A percentile compares a stretch with the other conserved stretches of the same genome.
Conservation (phyloP, 2,888 invertebrate genomes). For the Liodrosophila aerea region DNA sequence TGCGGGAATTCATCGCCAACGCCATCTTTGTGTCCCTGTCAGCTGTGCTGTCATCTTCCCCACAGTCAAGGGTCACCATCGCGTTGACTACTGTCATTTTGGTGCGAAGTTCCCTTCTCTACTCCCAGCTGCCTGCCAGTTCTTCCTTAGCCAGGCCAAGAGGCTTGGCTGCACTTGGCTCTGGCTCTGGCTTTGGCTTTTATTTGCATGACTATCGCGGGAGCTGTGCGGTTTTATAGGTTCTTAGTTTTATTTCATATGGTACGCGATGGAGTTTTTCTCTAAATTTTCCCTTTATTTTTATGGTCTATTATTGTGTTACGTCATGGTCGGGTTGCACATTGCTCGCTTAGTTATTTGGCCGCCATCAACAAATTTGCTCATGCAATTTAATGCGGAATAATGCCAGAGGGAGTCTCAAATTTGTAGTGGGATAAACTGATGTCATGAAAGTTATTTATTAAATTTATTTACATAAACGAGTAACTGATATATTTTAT, state of each 20-base stretch:
- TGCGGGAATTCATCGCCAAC: slow-evolving; percentile 54
- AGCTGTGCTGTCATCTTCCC: slow-evolving; percentile 38
- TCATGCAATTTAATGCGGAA: slow-evolving; percentile 20
- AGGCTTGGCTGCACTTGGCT: background rate
- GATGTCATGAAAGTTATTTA: no score
- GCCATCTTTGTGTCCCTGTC: slow-evolving; percentile 33
- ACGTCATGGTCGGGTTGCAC: slow-evolving; percentile 21
- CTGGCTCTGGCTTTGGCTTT: slow-evolving; percentile 27
- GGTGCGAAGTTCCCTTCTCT: slow-evolving; percentile 6
- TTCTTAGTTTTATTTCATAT: slow-evolving; percentile 60
- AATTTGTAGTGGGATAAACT: slow-evolving; percentile 6
- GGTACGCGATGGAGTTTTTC: slow-evolving; percentile 32
- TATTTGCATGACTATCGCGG: slow-evolving; percentile 58
- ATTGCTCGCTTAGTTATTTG: slow-evolving; percentile 45
- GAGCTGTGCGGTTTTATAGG: slow-evolving; percentile 60
- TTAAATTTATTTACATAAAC: no score
- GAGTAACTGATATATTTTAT: no score
- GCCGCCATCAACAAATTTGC: slow-evolving; percentile 48
- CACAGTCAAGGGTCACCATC: slow-evolving; percentile 49
- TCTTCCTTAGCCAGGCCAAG: background rate
- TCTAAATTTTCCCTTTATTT: background rate
- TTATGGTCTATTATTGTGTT: slow-evolving; percentile 13
- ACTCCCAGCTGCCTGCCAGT: slow-evolving; percentile 37
- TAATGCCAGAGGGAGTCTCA: slow-evolving; percentile 19
- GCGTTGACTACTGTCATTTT: slow-evolving; percentile 47